Evolutionary conservation across 30 jellyfish, hydroid and myxozoan species (phyloP).

Genomic region (Aurelia sp.): DNA sequence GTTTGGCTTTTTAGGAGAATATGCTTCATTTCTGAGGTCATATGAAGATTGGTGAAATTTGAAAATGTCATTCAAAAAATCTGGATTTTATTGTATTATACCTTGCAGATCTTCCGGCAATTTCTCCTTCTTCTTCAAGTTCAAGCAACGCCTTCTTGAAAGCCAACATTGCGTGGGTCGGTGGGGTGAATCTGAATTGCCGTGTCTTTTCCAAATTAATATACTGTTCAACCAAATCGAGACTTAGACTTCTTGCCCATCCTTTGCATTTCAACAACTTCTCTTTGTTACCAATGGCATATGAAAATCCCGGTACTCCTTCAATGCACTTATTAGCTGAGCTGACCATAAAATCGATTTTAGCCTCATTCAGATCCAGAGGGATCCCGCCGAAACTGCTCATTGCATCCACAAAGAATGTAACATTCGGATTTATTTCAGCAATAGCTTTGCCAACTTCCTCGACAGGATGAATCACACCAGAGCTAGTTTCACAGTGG

Average conservation of each 20-base stretch:
- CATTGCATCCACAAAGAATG: slow-evolving; percentile 98
- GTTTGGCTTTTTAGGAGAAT: no score
- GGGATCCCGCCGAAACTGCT: slow-evolving; percentile 99
- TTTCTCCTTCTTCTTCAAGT: slow-evolving; percentile 89
- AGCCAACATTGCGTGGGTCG: slow-evolving; percentile 90
- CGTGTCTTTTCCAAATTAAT: slow-evolving; percentile 78
- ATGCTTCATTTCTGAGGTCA: no score
- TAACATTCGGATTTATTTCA: slow-evolving; percentile 71
- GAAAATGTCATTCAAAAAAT: no score
- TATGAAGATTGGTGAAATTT: no score
- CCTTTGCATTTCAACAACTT: slow-evolving; percentile 85
- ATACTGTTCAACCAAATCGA: slow-evolving; percentile 89
- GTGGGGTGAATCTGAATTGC: slow-evolving; percentile 95
- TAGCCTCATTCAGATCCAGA: slow-evolving; percentile 45
- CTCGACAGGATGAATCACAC: slow-evolving; percentile 95
- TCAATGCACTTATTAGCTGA: slow-evolving; percentile 97
- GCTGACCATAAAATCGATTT: slow-evolving; percentile 90
- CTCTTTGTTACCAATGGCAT: slow-evolving; percentile 70
- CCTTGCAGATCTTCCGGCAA: slow-evolving; percentile 92
- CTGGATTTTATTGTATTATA: slow-evolving; percentile 10
- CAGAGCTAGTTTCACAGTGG: slow-evolving; percentile 97
- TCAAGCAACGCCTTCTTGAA: slow-evolving; percentile 87
- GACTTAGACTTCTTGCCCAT: slow-evolving; percentile 82
- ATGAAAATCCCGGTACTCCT: slow-evolving; percentile 96
- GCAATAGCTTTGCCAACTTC: slow-evolving; percentile 85